Evolutionary conservation across 2,113 vertebrate species (phyloP).

Genomic region (Pardalotus punctatus): DNA sequence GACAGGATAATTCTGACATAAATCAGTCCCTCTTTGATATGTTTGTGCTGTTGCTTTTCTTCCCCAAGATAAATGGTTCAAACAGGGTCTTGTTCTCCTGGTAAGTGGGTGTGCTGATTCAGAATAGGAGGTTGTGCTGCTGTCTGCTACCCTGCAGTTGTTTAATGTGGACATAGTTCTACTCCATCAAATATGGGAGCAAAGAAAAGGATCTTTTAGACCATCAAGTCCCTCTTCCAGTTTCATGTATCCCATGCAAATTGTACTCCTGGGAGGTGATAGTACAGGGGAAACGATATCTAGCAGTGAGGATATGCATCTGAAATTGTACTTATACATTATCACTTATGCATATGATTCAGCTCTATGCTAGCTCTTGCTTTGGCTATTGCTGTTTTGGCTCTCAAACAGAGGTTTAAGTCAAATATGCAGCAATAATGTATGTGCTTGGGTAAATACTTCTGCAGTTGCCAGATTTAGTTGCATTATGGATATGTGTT

Average conservation of each 20-base stretch:
- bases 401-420: not conserved
- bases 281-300: not conserved
- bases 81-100: not conserved
- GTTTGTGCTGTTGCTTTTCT: constrained; percentile 8
- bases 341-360: not conserved
- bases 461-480: not conserved
- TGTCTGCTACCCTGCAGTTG: not conserved
- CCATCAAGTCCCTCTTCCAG: not conserved
- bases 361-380: not conserved
- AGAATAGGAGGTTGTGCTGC: not conserved
- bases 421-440: not conserved
- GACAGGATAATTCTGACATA: constrained; percentile 30
- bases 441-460: not conserved
- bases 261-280: not conserved
- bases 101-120: constrained; percentile 10
- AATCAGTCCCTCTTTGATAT: constrained; percentile 22
- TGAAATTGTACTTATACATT: not conserved
- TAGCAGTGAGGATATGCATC: not conserved
- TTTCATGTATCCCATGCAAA: not conserved
- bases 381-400: not conserved
- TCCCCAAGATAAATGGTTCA: constrained; percentile 1
- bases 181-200: not conserved
- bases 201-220: not conserved
- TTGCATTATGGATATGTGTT: not conserved
- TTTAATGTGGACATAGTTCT: not conserved